Base-by-base conservation (phyloP, 2,113 vertebrate species). In the Tragulus kanchil region DNA sequence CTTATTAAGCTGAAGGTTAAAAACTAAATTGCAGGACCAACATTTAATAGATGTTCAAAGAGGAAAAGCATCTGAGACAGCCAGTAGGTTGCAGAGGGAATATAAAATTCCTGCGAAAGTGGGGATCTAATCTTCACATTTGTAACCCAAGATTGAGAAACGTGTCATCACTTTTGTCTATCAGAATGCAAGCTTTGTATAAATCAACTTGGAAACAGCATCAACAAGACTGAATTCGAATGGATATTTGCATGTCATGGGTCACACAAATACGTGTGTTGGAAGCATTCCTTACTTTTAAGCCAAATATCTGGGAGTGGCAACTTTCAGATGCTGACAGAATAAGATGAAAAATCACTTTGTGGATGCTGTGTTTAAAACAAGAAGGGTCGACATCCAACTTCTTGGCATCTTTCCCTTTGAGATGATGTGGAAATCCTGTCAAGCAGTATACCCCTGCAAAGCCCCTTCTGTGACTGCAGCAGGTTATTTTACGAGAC, bases 171-270 rank as follows among this genome's bases (percentile, higher is more conserved):
- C 81, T 98, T 98, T 78, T 99, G 99, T 98, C 99, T 99, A 28
- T 98, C 99, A 56, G 98, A 99, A 97, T 99, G 99, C 98, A 99
- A 99, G 98, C 98, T 99, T 94, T 99, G 99, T 26, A 99, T 99
- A 92, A 99, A 99, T 84, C 99, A 99, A 98, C 98, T 99, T 97
- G 99, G 99, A 54, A 99, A 99, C 95, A 99, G 99, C 98, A 99
- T 99, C 94, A 99, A 99, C 97, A 99, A 99, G 96, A 99, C 99
- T 2, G 99, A 99, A 89, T 92, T 99, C 95, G 99, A 99, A 96
- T 98, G 99, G 92, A 98, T 99, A 5, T 99, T 99, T 98, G 99
- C 99, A 79, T 99, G 99, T 97, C 99, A 99, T 75, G 99, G 99
- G 69, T 99, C 99, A 31, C 97, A 99, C 98, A 99, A 78, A 99